Base-by-base conservation (phyloP, 2,888 invertebrate species). In the Melipona bicolor region DNA sequence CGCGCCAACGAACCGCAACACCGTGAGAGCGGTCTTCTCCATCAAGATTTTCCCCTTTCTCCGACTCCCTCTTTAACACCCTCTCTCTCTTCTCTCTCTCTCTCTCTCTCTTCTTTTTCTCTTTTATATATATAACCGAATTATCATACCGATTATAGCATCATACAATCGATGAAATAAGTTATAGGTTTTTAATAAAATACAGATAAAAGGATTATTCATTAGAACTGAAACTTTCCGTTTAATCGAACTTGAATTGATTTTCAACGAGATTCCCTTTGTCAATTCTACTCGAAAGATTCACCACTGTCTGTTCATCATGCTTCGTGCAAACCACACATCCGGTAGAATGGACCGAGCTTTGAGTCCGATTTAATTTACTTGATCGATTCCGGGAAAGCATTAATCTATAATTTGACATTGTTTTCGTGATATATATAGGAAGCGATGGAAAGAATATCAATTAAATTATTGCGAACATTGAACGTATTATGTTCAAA, bases 1-100 rank as follows among this genome's bases (percentile, higher is more conserved):
- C 89, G 86, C 87, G 77, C 72, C 87, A 71, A 87, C 82, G 89
- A 86, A 79, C 86, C 86, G 84, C 86, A 76, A 84, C 89, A 83
- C 56, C 77, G 75, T 72, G 32, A 43, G 74, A 59, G 50, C 62
- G 43, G 59, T 65, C 69, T 77, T 79, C 83, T 74, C 87, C 81
- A 79, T 82, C 77, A 79, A 64, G 74, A 80, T 79, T 65, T 76
- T n/a, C 50, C 76, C 62, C 17, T 77, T 43, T 27, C 77, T 52
- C 52, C 62, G 3, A 21, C 2, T 52, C 61, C 19, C 15, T 21
- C 56, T 13, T 36, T 17, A 1, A 13, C 36, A 13, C 21, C 50
- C 43, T 21, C 17, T 21, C 64, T 24, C 64, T n/a, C 21, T 21
- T 54, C 4, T n/a, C 21, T 52, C 59, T 4, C 1, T 19, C 24